Conservation (phyloP, 64 coral and sea anemone species). For the Pocillopora damicornis region DNA sequence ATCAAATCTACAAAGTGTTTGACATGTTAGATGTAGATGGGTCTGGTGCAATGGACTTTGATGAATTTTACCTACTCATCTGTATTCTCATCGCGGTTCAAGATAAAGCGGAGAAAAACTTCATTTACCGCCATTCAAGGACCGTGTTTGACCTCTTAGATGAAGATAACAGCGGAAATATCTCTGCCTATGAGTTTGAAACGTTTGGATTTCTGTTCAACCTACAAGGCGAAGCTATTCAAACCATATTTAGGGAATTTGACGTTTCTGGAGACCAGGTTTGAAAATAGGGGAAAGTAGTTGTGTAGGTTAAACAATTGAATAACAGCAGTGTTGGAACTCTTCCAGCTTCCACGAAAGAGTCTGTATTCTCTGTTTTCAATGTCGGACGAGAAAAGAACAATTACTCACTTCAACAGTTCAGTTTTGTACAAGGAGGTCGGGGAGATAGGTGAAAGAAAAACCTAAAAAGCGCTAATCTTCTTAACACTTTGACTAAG, state of each 20-base stretch:
- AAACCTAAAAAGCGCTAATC: too few species aligned
- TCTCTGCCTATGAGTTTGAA: conserved; percentile 91
- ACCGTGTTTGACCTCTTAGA: conserved; percentile 95
- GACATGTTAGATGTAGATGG: conserved; percentile 96
- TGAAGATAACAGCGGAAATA: conserved; percentile 94
- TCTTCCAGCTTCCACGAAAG: too few species aligned
- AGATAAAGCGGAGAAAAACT: conserved; percentile 90
- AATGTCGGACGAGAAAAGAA: too few species aligned
- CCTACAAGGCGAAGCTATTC: conserved; percentile 89
- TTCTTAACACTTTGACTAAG: too few species aligned
- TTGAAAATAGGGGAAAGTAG: neutral
- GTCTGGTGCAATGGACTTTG: conserved; percentile 92
- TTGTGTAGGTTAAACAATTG: too few species aligned
- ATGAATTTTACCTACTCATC: conserved; percentile 89
- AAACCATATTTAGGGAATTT: conserved; percentile 85
- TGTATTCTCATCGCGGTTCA: conserved; percentile 94
- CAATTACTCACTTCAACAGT: too few species aligned
- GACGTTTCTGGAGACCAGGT: conserved; percentile 97
- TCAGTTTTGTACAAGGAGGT: too few species aligned
- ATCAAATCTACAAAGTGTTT: conserved; percentile 95
- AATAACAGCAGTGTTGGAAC: too few species aligned
- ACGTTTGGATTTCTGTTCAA: conserved; percentile 96
- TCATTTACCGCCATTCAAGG: conserved; percentile 94
- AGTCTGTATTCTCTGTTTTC: too few species aligned
- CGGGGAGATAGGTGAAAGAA: too few species aligned